Conservation (phyloP, 2,888 invertebrate genomes). For the Drosophila mayaguana region DNA sequence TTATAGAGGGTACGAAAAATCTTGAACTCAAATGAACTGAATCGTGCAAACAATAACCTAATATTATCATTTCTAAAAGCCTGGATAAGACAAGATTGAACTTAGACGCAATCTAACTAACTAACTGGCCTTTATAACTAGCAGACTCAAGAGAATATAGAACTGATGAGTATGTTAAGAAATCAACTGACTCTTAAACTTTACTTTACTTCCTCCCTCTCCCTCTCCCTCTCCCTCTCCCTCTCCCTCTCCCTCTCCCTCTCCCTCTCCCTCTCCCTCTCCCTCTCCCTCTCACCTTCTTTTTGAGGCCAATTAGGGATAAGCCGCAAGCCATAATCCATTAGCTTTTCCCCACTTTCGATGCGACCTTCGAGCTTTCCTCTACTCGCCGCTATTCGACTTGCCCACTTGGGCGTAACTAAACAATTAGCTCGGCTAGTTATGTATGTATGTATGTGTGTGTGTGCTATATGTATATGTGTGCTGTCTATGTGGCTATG, state of each 20-base stretch:
- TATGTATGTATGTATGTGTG: not conserved
- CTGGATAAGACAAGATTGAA: not conserved
- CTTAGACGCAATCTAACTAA: not conserved
- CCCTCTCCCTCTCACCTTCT: too few relatives aligned
- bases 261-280: not conserved
- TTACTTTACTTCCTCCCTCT: too few relatives aligned
- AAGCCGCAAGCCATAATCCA: not conserved
- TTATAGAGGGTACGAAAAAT: not conserved
- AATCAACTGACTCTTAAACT: too few relatives aligned
- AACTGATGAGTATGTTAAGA: not conserved
- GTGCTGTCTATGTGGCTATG: conserved; percentile 4
- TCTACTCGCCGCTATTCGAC: conserved; percentile 28
- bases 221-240: not conserved
- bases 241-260: not conserved
- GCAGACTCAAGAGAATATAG: not conserved
- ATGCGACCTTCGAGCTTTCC: conserved; percentile 34
- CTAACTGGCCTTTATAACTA: not conserved
- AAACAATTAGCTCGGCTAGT: conserved; percentile 33
- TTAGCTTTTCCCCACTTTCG: conserved; percentile 23
- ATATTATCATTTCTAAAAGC: not conserved
- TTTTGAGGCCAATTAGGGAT: conserved; percentile 9
- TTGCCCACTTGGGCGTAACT: conserved; percentile 53
- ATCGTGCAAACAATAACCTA: not conserved
- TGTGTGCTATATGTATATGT: not conserved
- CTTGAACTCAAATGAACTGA: not conserved